Evolutionary conservation across 1,140 invertebrate genomes (phyloP).

Genomic region (Drosophila melanogaster): Release_6_plus_ISO1_MT NT_033777.3:11013001-11013500

Average conservation of each 20-base stretch:
- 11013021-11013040: constrained; percentile 1
- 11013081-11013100: constrained; percentile 72
- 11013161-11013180: constrained; percentile 20
- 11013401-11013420: constrained; percentile 93
- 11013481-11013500: constrained; percentile 13
- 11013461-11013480: neutral
- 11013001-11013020: constrained; percentile 56
- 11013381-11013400: constrained; percentile 93
- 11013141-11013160: constrained; percentile 10
- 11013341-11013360: constrained; percentile 91
- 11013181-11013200: constrained; percentile 48
- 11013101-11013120: constrained; percentile 69
- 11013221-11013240: constrained; percentile 3
- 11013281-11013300: constrained; percentile 29
- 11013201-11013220: constrained; percentile 63
- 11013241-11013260: neutral
- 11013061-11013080: constrained; percentile 13
- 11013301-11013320: constrained; percentile 87
- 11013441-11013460: constrained; percentile 8
- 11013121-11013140: constrained; percentile 65
- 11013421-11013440: constrained; percentile 90
- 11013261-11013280: constrained; percentile 8
- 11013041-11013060: neutral
- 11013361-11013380: constrained; percentile 90
- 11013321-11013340: constrained; percentile 92